Percentiles rank a stretch among this genome's conserved stretches.
Conservation (phyloP, 1,140 invertebrate genomes). For the Formica exsecta region DNA sequence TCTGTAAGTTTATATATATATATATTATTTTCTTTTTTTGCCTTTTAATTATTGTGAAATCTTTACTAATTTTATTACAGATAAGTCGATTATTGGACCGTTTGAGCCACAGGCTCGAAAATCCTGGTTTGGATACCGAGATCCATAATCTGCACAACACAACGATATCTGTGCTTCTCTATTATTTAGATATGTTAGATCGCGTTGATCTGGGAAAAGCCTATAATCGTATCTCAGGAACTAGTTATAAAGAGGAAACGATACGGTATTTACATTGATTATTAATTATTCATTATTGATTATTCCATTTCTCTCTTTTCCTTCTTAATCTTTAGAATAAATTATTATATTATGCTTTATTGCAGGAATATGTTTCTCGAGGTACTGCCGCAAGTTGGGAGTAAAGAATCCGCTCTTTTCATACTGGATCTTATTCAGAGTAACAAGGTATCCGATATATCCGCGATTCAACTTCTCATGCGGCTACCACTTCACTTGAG, state of each 20-base stretch:
- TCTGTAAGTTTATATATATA: constrained; percentile 75
- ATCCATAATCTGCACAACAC: constrained; percentile 84
- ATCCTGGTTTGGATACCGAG: constrained; percentile 84
- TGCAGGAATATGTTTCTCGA: constrained; percentile 90
- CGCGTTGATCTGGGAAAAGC: constrained; percentile 79
- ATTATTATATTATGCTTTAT: constrained; percentile 36
- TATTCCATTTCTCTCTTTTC: not conserved
- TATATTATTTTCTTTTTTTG: not conserved
- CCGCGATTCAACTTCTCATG: constrained; percentile 87
- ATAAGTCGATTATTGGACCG: constrained; percentile 83
- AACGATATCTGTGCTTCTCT: constrained; percentile 83
- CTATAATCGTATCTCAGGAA: constrained; percentile 84
- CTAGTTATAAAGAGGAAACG: constrained; percentile 85
- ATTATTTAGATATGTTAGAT: constrained; percentile 82
- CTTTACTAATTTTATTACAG: constrained; percentile 69
- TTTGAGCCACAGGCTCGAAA: constrained; percentile 84
- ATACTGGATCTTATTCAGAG: constrained; percentile 89
- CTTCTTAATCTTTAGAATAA: too few species aligned
- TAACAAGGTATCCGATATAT: constrained; percentile 87
- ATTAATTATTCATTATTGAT: not conserved
- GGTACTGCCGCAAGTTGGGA: constrained; percentile 90
- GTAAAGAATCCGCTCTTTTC: constrained; percentile 88
- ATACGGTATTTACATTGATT: constrained; percentile 74
- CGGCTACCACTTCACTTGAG: constrained; percentile 88
- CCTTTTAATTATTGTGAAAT: not conserved